Evolutionary conservation across 1,140 invertebrate species (phyloP).

Genomic region (Anastrepha ludens): DNA sequence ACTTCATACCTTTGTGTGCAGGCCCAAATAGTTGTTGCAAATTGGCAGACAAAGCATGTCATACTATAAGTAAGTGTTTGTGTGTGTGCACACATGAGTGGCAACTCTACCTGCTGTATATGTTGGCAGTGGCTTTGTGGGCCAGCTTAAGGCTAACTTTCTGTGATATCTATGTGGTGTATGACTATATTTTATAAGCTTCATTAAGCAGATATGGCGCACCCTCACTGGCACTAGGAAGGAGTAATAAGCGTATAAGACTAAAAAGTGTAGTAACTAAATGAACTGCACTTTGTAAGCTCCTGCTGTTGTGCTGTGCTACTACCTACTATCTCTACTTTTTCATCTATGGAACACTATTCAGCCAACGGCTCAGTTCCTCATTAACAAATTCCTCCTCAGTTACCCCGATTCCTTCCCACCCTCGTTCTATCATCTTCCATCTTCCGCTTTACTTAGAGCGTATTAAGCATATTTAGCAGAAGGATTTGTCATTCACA

Average conservation of each 20-base stretch:
- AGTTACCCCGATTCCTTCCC: too few species aligned
- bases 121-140: not conserved
- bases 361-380: not conserved
- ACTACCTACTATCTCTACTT: not conserved
- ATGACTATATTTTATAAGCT: conserved; percentile 23
- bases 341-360: not conserved
- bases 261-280: not conserved
- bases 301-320: not conserved
- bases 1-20: not conserved
- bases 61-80: not conserved
- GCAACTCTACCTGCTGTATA: not conserved
- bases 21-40: not conserved
- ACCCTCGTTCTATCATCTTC: not conserved
- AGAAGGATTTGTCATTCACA: conserved; percentile 72
- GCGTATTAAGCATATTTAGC: conserved; percentile 72
- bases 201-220: not conserved
- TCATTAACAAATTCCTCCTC: conserved; percentile 18
- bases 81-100: not conserved
- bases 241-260: not conserved
- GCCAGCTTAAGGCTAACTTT: conserved; percentile 19
- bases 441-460: conserved; percentile 5
- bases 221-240: not conserved
- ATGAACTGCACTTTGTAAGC: not conserved
- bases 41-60: not conserved
- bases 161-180: not conserved